A percentile compares a stretch with the other conserved stretches of the same genome.
Evolutionary conservation across 2,113 vertebrate species (phyloP).

Genomic region (Nansenia antarctica): DNA sequence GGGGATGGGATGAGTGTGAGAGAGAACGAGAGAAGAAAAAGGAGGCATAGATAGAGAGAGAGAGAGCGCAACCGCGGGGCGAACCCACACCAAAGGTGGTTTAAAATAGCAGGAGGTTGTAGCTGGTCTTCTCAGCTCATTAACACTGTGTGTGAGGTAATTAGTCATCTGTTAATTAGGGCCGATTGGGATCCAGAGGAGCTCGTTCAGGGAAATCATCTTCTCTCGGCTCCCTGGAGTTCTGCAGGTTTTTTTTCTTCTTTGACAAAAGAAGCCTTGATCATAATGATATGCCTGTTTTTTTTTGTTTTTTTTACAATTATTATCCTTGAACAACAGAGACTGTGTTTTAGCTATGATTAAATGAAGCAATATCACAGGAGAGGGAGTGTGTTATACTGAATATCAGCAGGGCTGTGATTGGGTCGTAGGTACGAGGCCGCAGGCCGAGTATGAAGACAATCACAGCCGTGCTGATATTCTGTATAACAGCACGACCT

Average conservation of each 20-base stretch:
- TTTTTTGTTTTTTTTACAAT: neutral
- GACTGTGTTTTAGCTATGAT: too few relatives aligned
- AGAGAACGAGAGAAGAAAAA: neutral
- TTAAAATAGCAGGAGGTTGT: constrained; percentile 66
- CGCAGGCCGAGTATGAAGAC: too few relatives aligned
- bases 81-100: constrained; percentile 38
- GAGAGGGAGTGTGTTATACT: too few relatives aligned
- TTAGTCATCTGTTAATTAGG: constrained; percentile 65
- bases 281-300: neutral
- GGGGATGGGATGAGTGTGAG: neutral
- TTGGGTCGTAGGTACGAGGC: too few relatives aligned
- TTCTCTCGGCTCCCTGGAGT: constrained; percentile 36
- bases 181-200: constrained; percentile 48
- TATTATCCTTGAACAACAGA: too few relatives aligned
- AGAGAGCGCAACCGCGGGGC: constrained; percentile 21
- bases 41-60: neutral
- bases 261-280: constrained; percentile 3
- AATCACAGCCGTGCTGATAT: too few relatives aligned
- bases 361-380: too few relatives aligned
- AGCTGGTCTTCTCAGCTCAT: constrained; percentile 64
- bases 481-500: too few relatives aligned
- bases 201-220: constrained; percentile 50
- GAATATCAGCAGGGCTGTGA: too few relatives aligned
- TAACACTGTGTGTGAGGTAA: constrained; percentile 59
- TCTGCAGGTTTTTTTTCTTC: constrained; percentile 13